phyloP scores from a whole-genome alignment of 2,888 invertebrate species.

The Eupithecia exiguata region DNA sequence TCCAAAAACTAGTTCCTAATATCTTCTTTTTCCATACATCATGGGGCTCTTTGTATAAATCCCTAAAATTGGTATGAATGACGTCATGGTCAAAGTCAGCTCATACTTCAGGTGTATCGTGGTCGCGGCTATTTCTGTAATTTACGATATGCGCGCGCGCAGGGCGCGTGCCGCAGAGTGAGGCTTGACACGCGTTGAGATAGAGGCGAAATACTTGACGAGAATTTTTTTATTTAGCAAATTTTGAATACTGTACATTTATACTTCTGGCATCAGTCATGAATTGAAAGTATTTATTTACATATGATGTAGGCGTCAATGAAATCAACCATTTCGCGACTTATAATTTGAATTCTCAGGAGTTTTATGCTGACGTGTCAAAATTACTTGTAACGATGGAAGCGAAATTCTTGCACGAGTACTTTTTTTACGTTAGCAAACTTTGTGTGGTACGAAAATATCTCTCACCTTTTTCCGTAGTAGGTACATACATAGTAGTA shows the following conservation, averaged over 20 bases:
- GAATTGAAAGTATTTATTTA: background rate
- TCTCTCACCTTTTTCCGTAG: too few species aligned
- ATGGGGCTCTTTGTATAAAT: background rate
- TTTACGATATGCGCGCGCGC: constrained; percentile 28
- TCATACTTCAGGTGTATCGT: constrained; percentile 21
- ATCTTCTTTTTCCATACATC: background rate
- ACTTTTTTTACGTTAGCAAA: too few species aligned
- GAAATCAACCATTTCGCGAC: background rate
- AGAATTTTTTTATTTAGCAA: background rate
- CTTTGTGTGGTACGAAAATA: too few species aligned
- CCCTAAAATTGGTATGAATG: background rate
- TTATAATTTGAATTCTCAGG: background rate
- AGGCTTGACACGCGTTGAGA: background rate
- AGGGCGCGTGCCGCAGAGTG: background rate
- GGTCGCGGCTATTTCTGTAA: constrained; percentile 29
- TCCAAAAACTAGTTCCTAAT: too few species aligned
- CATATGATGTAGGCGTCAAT: background rate
- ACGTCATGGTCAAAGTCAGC: constrained; percentile 32
- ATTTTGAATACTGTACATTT: background rate
- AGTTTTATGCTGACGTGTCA: background rate
- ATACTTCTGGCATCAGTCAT: background rate
- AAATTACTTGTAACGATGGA: background rate
- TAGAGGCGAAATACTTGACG: constrained; percentile 14
- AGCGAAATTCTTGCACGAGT: too few species aligned
- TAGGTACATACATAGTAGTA: too few species aligned